Percentiles rank a stretch among this genome's conserved stretches.
Evolutionary conservation across 2,888 invertebrate species (phyloP).

Genomic region (Apotomis capreana): DNA sequence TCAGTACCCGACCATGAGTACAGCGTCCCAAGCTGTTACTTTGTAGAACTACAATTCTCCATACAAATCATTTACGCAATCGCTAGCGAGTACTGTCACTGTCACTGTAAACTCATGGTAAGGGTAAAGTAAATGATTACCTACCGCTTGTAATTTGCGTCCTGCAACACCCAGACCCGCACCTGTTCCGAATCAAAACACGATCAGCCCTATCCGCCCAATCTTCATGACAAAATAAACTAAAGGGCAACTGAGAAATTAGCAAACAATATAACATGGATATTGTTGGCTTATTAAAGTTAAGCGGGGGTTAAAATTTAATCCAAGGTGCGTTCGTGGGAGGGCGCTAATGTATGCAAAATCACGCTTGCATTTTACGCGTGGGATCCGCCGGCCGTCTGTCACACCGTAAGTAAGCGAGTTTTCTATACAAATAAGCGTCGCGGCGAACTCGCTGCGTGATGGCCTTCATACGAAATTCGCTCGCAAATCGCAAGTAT

Average conservation of each 20-base stretch:
- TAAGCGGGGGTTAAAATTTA: conserved; percentile 62
- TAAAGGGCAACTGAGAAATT: conserved; percentile 50
- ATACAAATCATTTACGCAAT: too few relatives aligned
- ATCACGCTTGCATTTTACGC: conserved; percentile 53
- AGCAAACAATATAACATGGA: conserved; percentile 52
- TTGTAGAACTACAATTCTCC: too few relatives aligned
- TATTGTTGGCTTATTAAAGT: conserved; percentile 66
- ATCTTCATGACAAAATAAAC: conserved; percentile 39
- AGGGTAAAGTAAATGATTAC: neutral
- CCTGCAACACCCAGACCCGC: neutral
- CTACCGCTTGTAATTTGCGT: conserved; percentile 1
- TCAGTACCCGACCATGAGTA: too few relatives aligned
- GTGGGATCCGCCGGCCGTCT: conserved; percentile 46
- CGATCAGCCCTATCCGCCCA: conserved; percentile 24
- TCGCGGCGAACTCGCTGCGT: too few relatives aligned
- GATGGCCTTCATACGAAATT: too few relatives aligned
- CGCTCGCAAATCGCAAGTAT: too few relatives aligned
- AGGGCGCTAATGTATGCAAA: conserved; percentile 61
- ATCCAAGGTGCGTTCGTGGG: conserved; percentile 55
- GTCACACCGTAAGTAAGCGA: conserved; percentile 41
- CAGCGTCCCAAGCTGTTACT: too few relatives aligned
- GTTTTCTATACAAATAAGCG: too few relatives aligned
- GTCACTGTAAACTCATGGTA: too few relatives aligned
- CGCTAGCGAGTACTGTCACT: too few relatives aligned
- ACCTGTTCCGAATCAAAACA: conserved; percentile 33